These are phyloP conservation scores for Tenthredo distinguenda DNA, from an alignment of 2,888 invertebrate species.

Conservation along the genomic window DNA sequence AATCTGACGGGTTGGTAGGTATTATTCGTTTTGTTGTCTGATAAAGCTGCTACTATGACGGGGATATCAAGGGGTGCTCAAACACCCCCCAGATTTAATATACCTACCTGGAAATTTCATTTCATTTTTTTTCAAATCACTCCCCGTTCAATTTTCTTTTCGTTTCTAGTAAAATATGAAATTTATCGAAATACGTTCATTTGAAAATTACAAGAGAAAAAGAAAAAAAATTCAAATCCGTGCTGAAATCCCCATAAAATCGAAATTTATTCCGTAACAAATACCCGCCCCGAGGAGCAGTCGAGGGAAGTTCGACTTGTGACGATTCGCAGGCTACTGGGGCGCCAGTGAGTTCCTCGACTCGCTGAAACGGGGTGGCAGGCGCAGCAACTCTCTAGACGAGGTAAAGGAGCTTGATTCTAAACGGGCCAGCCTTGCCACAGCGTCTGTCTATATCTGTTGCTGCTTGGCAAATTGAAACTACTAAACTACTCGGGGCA, in stretches of 20 bases:
- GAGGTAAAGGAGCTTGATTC: constrained; percentile 25
- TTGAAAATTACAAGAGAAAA: neutral
- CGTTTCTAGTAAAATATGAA: constrained; percentile 16
- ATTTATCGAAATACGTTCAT: neutral
- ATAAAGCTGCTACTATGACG: constrained; percentile 2
- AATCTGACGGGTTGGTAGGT: neutral
- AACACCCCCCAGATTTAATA: too few relatives aligned
- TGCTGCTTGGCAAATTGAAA: constrained; percentile 62
- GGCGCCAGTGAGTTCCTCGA: neutral
- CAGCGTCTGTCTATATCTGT: constrained; percentile 27
- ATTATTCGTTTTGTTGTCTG: neutral
- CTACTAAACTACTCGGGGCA: constrained; percentile 67
- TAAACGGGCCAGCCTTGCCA: neutral
- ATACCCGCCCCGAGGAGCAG: neutral
- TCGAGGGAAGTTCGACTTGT: constrained; percentile 1
- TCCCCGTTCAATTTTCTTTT: neutral
- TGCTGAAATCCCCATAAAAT: neutral
- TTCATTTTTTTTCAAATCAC: neutral
- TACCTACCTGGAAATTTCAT: neutral
- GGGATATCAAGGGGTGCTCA: neutral
- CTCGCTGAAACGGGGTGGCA: neutral
- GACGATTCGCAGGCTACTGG: neutral
- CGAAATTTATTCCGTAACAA: neutral
- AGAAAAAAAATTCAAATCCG: neutral
- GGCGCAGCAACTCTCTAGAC: neutral